Conservation (phyloP, 2,888 invertebrate species). For the Diplazon laetatorius region DNA sequence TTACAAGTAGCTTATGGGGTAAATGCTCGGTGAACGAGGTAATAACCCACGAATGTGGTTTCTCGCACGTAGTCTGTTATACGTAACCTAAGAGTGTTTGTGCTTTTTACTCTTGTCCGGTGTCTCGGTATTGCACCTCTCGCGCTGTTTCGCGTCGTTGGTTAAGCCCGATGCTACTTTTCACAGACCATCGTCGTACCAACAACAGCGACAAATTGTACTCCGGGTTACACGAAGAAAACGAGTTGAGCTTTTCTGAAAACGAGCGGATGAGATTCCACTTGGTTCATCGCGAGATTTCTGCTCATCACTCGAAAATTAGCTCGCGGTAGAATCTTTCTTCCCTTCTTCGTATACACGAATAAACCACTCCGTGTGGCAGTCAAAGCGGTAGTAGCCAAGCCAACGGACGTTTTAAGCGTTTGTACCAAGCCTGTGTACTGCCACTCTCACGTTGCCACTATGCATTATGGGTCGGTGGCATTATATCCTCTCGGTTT, state of each 20-base stretch:
- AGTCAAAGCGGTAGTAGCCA: too few species aligned
- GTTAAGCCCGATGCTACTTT: too few species aligned
- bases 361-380: too few species aligned
- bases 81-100: constrained; percentile 28
- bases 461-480: too few species aligned
- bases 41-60: constrained; percentile 58
- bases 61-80: constrained; percentile 13
- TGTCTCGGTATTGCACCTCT: constrained; percentile 1
- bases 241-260: constrained; percentile 50
- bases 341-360: constrained; percentile 18
- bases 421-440: background rate
- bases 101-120: constrained; percentile 32
- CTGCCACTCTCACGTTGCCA: too few species aligned
- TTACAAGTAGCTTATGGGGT: constrained; percentile 48
- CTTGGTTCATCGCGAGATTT: constrained; percentile 46
- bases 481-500: background rate
- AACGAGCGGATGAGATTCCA: constrained; percentile 51
- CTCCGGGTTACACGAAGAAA: constrained; percentile 56
- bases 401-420: too few species aligned
- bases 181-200: too few species aligned
- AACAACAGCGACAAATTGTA: constrained; percentile 32
- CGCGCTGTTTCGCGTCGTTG: constrained; percentile 19
- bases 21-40: constrained; percentile 53
- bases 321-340: constrained; percentile 72
- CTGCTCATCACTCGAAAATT: constrained; percentile 77